A percentile compares a stretch with the other conserved stretches of the same genome.
phyloP scores from a whole-genome alignment of 2,888 invertebrate species.

The Ophion ventricosus region DNA sequence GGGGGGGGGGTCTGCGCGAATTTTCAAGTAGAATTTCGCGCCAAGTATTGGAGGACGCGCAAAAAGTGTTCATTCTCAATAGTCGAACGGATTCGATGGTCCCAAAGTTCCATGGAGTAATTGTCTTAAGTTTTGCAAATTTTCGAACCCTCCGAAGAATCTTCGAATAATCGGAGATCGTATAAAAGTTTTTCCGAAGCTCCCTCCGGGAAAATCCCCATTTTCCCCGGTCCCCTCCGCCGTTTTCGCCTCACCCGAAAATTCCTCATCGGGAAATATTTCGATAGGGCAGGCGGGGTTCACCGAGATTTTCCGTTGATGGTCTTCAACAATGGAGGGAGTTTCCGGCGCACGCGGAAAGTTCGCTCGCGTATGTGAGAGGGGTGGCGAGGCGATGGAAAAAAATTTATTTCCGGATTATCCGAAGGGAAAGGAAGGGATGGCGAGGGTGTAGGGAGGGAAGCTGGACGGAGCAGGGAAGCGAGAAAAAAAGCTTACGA shows the following conservation, averaged over 20 bases:
- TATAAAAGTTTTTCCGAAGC: neutral
- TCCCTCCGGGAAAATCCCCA: neutral
- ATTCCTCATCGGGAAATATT: constrained; percentile 11
- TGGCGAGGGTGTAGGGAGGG: neutral
- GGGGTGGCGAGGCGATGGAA: constrained; percentile 43
- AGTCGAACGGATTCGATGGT: neutral
- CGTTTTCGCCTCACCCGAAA: neutral
- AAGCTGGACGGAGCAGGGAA: constrained; percentile 8
- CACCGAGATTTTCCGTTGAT: constrained; percentile 45
- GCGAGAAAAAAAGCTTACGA: constrained; percentile 41
- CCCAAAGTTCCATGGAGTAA: neutral
- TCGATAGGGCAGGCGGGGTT: neutral
- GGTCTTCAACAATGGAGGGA: constrained; percentile 18
- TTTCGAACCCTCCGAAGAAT: neutral
- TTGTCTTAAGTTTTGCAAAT: neutral
- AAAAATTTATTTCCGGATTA: constrained; percentile 76
- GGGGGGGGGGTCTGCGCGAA: neutral
- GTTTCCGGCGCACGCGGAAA: constrained; percentile 13
- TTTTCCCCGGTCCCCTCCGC: neutral
- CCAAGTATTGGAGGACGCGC: neutral
- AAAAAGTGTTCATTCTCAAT: neutral
- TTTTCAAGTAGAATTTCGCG: neutral
- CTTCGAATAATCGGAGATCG: neutral
- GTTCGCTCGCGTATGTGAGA: constrained; percentile 27
- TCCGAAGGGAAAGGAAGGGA: constrained; percentile 1